phyloP scores from a whole-genome alignment of 2,888 invertebrate species.

The Pinctada fucata region DNA sequence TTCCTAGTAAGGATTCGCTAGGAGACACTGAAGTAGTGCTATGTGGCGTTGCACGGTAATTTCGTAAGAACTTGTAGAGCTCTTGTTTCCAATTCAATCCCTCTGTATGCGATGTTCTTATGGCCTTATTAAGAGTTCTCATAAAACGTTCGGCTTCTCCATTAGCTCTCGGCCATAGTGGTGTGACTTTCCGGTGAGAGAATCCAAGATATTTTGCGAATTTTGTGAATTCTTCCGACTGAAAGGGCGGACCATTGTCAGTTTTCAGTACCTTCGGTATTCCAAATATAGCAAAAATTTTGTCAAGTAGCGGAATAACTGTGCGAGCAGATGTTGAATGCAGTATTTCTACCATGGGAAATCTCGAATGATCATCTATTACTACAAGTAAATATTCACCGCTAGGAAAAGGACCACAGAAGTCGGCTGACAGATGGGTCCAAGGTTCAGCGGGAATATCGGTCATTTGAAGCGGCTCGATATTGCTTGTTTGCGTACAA shows the following conservation, averaged over 20 bases:
- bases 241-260: constrained; percentile 47
- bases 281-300: constrained; percentile 41
- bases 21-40: constrained; percentile 8
- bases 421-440: constrained; percentile 38
- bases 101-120: constrained; percentile 32
- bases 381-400: constrained; percentile 47
- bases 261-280: constrained; percentile 43
- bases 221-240: constrained; percentile 37
- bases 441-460: constrained; percentile 40
- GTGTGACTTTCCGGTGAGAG: constrained; percentile 44
- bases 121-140: constrained; percentile 44
- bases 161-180: constrained; percentile 39
- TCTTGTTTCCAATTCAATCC: constrained; percentile 34
- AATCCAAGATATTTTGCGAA: constrained; percentile 45
- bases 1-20: neutral
- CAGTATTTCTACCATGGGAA: constrained; percentile 46
- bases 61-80: constrained; percentile 17
- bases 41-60: constrained; percentile 38
- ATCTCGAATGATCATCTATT: constrained; percentile 50
- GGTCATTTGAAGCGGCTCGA: constrained; percentile 38
- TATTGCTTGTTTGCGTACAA: neutral
- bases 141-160: constrained; percentile 45
- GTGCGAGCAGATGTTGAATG: constrained; percentile 37
- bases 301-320: constrained; percentile 42
- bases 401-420: constrained; percentile 33